Evolutionary conservation across 2,113 vertebrate genomes (phyloP).

Genomic region (Calyptomena viridis): DNA sequence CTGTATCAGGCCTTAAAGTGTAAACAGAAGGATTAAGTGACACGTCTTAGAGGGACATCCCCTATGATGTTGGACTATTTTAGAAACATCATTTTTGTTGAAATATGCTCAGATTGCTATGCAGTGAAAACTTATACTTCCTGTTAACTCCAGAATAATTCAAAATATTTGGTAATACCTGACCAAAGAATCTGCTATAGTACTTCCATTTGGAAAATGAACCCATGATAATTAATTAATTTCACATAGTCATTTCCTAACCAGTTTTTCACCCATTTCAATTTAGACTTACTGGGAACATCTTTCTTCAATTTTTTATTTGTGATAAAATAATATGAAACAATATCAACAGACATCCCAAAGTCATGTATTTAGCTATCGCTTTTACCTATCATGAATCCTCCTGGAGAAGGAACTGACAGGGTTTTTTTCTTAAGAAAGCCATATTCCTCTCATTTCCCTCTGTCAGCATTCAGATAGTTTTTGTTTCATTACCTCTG

Average conservation of each 20-base stretch:
- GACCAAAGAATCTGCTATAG: neutral
- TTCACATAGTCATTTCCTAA: neutral
- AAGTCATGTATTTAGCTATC: neutral
- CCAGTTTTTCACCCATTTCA: neutral
- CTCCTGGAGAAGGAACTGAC: neutral
- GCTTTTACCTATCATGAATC: neutral
- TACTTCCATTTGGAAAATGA: neutral
- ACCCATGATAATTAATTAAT: neutral
- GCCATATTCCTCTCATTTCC: neutral
- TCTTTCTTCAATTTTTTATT: neutral
- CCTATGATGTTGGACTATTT: neutral
- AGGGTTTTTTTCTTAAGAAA: neutral
- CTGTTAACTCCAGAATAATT: neutral
- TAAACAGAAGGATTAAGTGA: neutral
- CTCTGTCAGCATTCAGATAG: neutral
- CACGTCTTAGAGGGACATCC: neutral
- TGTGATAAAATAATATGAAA: neutral
- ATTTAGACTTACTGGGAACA: neutral
- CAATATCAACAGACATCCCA: neutral
- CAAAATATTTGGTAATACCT: neutral
- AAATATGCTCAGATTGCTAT: neutral
- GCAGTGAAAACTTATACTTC: neutral
- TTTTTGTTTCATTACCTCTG: neutral
- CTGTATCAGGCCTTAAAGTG: neutral
- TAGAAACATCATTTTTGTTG: neutral